These are phyloP conservation scores for Pantelozetes paolii DNA, from an alignment of 2,888 invertebrate genomes.

Conservation along the genomic window DNA sequence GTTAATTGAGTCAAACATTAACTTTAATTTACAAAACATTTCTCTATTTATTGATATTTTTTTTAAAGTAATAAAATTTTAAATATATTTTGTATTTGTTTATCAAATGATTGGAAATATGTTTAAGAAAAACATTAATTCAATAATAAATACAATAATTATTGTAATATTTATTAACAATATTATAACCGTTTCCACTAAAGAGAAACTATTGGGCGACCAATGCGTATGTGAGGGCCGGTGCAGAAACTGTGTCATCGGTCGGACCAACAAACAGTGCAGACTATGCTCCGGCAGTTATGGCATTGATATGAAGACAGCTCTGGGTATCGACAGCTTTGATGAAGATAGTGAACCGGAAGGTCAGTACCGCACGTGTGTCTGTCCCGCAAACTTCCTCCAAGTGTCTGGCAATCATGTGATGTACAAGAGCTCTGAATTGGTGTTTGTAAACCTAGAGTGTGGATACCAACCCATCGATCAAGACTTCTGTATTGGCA, in stretches of 20 bases:
- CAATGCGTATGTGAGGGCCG: conserved; percentile 21
- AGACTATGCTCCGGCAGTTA: background rate
- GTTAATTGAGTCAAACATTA: too few species aligned
- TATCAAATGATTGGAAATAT: too few species aligned
- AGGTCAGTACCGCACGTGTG: conserved; percentile 22
- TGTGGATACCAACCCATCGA: background rate
- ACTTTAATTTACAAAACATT: too few species aligned
- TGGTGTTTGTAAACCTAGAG: background rate
- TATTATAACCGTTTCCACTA: too few species aligned
- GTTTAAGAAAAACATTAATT: too few species aligned
- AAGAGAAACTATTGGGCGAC: conserved; percentile 3
- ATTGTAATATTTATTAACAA: background rate
- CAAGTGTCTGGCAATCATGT: background rate
- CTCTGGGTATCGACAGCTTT: background rate
- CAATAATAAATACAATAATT: background rate
- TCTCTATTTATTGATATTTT: too few species aligned
- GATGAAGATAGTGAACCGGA: conserved; percentile 26
- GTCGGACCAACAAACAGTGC: background rate
- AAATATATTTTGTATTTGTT: too few species aligned
- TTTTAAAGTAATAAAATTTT: too few species aligned
- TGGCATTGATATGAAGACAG: background rate
- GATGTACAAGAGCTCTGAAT: background rate
- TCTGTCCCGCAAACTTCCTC: conserved; percentile 7
- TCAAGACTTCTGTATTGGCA: conserved; percentile 11
- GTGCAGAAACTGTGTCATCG: conserved; percentile 8